A percentile compares a stretch with the other conserved stretches of the same genome.
Conservation (phyloP, 2,888 invertebrate genomes). For the Monoplex corrugatus region DNA sequence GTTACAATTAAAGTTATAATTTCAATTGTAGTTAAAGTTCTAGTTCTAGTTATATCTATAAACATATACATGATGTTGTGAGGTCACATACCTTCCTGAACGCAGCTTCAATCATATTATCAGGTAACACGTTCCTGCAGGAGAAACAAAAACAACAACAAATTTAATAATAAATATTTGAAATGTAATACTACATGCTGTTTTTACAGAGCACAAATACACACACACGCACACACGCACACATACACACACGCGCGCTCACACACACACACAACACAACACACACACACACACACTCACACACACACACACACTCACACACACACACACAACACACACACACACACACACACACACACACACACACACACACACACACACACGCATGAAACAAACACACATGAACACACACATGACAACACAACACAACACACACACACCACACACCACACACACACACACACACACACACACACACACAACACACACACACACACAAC, state of each 20-base stretch:
- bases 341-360: conserved; percentile 13
- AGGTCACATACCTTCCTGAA: conserved; percentile 65
- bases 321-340: conserved; percentile 3
- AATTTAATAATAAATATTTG: background rate
- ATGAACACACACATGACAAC: too few relatives aligned
- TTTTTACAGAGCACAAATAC: background rate
- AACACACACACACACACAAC: too few relatives aligned
- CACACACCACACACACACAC: conserved; percentile 5
- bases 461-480: conserved; percentile 11
- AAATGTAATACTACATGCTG: background rate
- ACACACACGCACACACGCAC: conserved; percentile 27
- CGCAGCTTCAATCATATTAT: conserved; percentile 73
- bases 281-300: conserved; percentile 12
- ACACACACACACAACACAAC: conserved; percentile 33
- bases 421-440: conserved; percentile 20
- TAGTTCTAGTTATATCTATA: too few relatives aligned
- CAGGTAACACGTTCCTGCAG: conserved; percentile 75
- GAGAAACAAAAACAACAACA: background rate
- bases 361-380: background rate
- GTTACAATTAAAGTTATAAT: too few relatives aligned
- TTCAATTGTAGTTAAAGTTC: too few relatives aligned
- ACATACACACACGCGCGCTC: conserved; percentile 19
- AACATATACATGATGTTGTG: too few relatives aligned
- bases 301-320: conserved; percentile 8
- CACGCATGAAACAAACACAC: background rate